Evolutionary conservation across 2,797 vertebrate genomes (phyloP), one percentile per base, ranked within the genome.

Genomic region (Taenioides sp.): DNA sequence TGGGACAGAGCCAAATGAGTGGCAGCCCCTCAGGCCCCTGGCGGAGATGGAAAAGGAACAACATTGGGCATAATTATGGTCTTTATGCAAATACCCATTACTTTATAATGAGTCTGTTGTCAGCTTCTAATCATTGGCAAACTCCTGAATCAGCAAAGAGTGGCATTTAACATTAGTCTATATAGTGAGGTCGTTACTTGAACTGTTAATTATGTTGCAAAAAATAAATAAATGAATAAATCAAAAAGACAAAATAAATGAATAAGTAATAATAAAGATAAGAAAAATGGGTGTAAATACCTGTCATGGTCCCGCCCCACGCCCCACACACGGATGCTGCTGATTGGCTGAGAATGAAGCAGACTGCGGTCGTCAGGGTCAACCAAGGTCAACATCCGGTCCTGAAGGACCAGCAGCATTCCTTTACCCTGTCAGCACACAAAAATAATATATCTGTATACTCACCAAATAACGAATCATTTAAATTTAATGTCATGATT

Each of bases 251-350:
- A n/a, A 0, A 27, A 47, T 17, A 27, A 23, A 25, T 22, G 5
- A 7, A 54, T 59, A 27, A 59, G 28, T 16, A 16, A 59, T 28
- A 59, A 28, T 6, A 27, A 12, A 34, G 80, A 40, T 57, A 9
- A 43, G 0, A 17, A 10, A 34, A 0, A 63, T 40, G 22, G 2
- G 25, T 52, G 31, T 92, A 93, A 81, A 93, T 86, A 98, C 98
- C 98, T 96, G 87, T 97, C 98, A 0, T 97, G 96, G 93, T 98
- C 98, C 2, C 97, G 94, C 5, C 98, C 97, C 31, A 98, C 97
- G 0, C 97, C 98, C 98, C 98, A 99, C 22, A 99, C 96, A 1
- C 96, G 92, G 89, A 99, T 99, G 95, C 96, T 98, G 84, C 95
- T 96, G 66, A 99, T 98, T 88, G 97, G 97, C 92, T 98, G 97